phyloP scores from a whole-genome alignment of 1,140 invertebrate genomes.

The Muscidifurax raptorellus region DNA sequence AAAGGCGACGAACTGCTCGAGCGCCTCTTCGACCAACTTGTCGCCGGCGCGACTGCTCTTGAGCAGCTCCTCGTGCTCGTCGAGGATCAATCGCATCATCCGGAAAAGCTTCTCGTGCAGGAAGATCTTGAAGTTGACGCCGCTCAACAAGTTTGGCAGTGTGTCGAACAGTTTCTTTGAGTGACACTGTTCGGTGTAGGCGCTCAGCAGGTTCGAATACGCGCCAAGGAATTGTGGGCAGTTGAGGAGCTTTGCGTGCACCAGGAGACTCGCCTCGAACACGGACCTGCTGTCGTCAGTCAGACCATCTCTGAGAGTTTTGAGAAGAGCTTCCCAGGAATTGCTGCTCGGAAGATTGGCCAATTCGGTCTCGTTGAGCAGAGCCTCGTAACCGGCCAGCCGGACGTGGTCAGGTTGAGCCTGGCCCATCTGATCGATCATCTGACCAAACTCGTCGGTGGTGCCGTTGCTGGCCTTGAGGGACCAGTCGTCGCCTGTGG shows the following conservation, averaged over 20 bases:
- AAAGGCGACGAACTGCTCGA: constrained; percentile 69
- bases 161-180: constrained; percentile 62
- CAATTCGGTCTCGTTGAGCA: constrained; percentile 68
- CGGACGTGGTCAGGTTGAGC: constrained; percentile 70
- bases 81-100: constrained; percentile 65
- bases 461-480: constrained; percentile 55
- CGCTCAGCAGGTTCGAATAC: constrained; percentile 64
- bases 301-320: constrained; percentile 63
- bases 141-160: constrained; percentile 66
- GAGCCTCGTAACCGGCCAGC: constrained; percentile 68
- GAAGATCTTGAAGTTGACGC: constrained; percentile 72
- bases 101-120: constrained; percentile 71
- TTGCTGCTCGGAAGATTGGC: constrained; percentile 58
- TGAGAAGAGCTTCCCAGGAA: constrained; percentile 65
- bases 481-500: constrained; percentile 66
- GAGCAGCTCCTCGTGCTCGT: constrained; percentile 68
- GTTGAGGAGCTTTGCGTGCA: constrained; percentile 66
- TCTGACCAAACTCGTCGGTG: constrained; percentile 57
- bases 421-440: constrained; percentile 64
- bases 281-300: constrained; percentile 67
- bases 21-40: constrained; percentile 66
- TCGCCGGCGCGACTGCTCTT: constrained; percentile 64
- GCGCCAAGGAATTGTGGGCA: constrained; percentile 59
- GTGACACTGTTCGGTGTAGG: constrained; percentile 65
- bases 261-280: constrained; percentile 70